These are phyloP conservation scores for Recurvirostra avosetta DNA, from an alignment of 2,113 vertebrate genomes.

Conservation along the genomic window DNA sequence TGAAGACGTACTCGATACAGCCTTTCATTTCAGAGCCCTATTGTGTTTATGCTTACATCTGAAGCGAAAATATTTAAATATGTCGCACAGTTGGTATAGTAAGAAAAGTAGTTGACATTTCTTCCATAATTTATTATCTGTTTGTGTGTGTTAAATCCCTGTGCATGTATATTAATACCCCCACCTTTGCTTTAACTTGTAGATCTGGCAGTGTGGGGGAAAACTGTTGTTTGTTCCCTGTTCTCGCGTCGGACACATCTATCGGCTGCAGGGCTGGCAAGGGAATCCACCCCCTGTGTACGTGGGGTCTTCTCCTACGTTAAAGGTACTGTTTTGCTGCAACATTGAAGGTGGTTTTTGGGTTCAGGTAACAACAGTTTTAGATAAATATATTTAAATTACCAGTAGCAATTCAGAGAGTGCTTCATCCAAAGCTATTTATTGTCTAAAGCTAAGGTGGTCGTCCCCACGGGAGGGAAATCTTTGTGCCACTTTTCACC, in stretches of 20 bases:
- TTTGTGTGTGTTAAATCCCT: not conserved
- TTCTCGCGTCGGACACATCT: conserved; percentile 96
- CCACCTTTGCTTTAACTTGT: not conserved
- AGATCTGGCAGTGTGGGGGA: conserved; percentile 99
- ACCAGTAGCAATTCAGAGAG: not conserved
- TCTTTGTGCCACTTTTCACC: not conserved
- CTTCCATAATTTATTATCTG: not conserved
- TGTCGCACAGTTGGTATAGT: not conserved
- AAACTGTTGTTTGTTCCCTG: conserved; percentile 94
- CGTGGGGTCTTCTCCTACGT: conserved; percentile 94
- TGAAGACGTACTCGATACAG: not conserved
- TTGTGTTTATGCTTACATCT: not conserved
- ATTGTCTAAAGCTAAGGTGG: not conserved
- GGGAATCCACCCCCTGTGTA: conserved; percentile 95
- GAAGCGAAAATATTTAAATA: not conserved
- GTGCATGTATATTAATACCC: not conserved
- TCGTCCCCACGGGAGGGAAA: not conserved
- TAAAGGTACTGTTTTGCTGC: conserved; percentile 83
- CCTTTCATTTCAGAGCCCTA: not conserved
- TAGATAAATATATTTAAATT: not conserved
- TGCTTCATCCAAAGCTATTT: not conserved
- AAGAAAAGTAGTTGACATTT: not conserved
- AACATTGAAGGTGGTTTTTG: not conserved
- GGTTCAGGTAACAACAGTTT: not conserved
- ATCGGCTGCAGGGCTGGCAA: conserved; percentile 95